phyloP scores from a whole-genome alignment of 2,888 invertebrate genomes.

The Aporophyla lueneburgensis region DNA sequence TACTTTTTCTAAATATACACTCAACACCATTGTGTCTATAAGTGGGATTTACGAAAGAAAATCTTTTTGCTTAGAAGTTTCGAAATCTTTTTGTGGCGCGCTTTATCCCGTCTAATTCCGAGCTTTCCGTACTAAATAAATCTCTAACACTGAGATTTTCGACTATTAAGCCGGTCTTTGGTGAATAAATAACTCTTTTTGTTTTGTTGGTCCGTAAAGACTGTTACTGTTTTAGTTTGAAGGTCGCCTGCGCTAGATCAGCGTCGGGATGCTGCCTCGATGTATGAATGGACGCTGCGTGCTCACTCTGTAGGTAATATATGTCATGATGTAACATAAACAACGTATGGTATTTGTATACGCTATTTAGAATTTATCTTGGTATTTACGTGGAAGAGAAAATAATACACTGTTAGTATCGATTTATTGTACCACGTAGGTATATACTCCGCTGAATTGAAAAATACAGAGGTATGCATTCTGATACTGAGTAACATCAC shows the following conservation, averaged over 20 bases:
- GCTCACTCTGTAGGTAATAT: conserved; percentile 27
- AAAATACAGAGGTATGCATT: conserved; percentile 26
- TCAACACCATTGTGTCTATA: conserved; percentile 23
- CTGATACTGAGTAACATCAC: conserved; percentile 19
- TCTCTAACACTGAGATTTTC: conserved; percentile 37
- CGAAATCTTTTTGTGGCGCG: conserved; percentile 29
- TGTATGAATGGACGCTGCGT: conserved; percentile 11
- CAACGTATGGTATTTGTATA: conserved; percentile 27
- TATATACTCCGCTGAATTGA: conserved; percentile 9
- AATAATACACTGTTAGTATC: conserved; percentile 7
- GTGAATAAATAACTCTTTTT: conserved; percentile 53
- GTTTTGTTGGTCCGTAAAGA: conserved; percentile 17
- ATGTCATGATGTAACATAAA: conserved; percentile 17
- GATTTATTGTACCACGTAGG: conserved; percentile 25
- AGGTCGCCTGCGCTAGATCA: conserved; percentile 15
- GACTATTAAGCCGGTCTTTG: conserved; percentile 43
- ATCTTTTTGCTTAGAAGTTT: conserved; percentile 20
- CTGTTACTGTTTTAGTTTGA: conserved; percentile 28
- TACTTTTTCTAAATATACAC: conserved; percentile 3
- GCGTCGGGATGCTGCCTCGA: not conserved
- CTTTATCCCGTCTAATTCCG: conserved; percentile 44
- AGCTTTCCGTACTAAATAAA: conserved; percentile 50
- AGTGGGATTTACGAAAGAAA: conserved; percentile 27
- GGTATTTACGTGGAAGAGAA: conserved; percentile 26
- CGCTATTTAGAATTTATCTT: conserved; percentile 10